Base-by-base conservation (phyloP, 2,888 invertebrate species). In the Parelbella ahira region DNA sequence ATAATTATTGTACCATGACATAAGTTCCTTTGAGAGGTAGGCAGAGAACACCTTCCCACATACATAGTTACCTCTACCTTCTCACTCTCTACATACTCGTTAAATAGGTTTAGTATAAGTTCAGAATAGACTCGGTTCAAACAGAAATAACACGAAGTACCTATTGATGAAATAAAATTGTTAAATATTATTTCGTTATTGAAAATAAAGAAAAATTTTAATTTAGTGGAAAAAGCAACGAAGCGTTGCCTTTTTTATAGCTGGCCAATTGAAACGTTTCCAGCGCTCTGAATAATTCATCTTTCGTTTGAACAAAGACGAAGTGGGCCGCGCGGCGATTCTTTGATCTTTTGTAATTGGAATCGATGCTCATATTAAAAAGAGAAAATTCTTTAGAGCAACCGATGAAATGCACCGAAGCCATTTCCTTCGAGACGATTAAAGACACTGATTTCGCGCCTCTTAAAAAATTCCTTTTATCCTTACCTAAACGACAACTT, bases 271-370 rank as follows among this genome's bases (percentile, higher is more conserved):
- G 86, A 87, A 86, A 84, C 84, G 83, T 86, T 86, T 87, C 87
- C 86, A 87, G 86, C 73, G 83, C 84, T 84, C 72, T 87, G 87
- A 86, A 87, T 87, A 81, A 87, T 87, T 87, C 87, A 87, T 84
- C 86, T 84, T 84, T 87, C 83, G 56, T 84, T 87, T 86, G 86
- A 87, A 87, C 87, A 87, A 87, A 86, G 87, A 87, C 86, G 86
- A 82, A 86, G 58, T 60, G 84, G 84, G 86, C 83, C 81, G 83
- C 77, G 77, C 81, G 84, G 81, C 84, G 82, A 87, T 86, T 86
- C 87, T 87, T 87, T 87, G 87, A 87, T 87, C 87, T 87, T 87
- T 87, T 87, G 87, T 87, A 87, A 87, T 87, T 87, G 86, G 82
- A 87, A 87, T 87, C 87, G 87, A 87, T 87, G 87, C 86, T 86